phyloP scores from a whole-genome alignment of 2,888 invertebrate genomes.

The Rhogogaster chlorosoma region DNA sequence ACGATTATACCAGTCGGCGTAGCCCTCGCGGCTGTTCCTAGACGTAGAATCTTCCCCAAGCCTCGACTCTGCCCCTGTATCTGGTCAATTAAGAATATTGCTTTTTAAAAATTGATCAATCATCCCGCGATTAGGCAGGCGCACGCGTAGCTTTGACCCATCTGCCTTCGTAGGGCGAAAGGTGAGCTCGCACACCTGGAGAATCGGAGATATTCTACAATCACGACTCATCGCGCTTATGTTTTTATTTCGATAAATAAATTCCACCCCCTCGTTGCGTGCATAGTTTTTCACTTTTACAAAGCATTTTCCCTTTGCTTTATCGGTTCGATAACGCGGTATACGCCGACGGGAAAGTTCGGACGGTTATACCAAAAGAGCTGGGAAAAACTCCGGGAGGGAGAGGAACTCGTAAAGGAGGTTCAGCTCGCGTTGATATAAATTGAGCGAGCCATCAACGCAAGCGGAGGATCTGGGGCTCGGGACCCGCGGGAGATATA shows the following conservation, averaged over 20 bases:
- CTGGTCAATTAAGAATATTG: constrained; percentile 74
- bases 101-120: constrained; percentile 75
- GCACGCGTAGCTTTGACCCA: constrained; percentile 66
- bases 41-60: constrained; percentile 50
- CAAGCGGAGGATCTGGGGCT: constrained; percentile 73
- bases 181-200: constrained; percentile 21
- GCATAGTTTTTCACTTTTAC: background rate
- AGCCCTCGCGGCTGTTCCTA: background rate
- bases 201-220: background rate
- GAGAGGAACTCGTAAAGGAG: constrained; percentile 75
- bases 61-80: constrained; percentile 29
- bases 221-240: background rate
- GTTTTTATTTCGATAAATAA: no score
- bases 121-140: constrained; percentile 63
- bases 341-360: constrained; percentile 2
- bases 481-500: constrained; percentile 67
- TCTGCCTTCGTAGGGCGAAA: constrained; percentile 64
- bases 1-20: constrained; percentile 55
- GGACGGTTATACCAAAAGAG: background rate
- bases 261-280: no score
- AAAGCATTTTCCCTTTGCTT: background rate
- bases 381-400: constrained; percentile 47
- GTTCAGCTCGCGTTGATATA: constrained; percentile 76
- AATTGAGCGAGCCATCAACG: constrained; percentile 76
- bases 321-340: background rate